These are phyloP conservation scores for Hypsibius dujardini DNA, from an alignment of 1,140 invertebrate genomes.

Conservation along the genomic window DNA sequence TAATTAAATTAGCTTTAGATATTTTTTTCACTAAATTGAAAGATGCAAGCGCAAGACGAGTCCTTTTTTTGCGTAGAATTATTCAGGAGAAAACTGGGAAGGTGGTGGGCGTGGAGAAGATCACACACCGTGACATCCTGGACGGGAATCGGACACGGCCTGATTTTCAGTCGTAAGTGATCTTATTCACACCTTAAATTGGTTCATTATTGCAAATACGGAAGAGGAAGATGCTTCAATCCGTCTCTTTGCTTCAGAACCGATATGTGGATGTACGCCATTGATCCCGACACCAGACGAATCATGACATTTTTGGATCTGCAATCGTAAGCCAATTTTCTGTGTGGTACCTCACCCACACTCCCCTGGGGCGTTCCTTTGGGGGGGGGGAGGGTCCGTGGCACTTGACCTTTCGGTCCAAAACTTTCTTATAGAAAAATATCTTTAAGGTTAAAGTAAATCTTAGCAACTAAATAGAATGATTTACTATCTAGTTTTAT, in stretches of 20 bases:
- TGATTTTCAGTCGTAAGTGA: slow-evolving; percentile 30
- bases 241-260: slow-evolving; percentile 33
- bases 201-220: slow-evolving; percentile 18
- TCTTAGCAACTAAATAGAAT: no score
- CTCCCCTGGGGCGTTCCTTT: slow-evolving; percentile 1
- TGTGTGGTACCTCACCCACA: slow-evolving; percentile 8
- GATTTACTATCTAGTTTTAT: no score
- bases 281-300: slow-evolving; percentile 56
- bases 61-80: slow-evolving; percentile 27
- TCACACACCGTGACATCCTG: slow-evolving; percentile 29
- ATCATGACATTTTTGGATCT: slow-evolving; percentile 55
- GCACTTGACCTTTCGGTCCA: no score
- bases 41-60: no score
- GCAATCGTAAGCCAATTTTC: slow-evolving; percentile 40
- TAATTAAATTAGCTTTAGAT: no score
- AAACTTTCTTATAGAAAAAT: no score
- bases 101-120: slow-evolving; percentile 55
- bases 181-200: background rate
- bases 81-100: slow-evolving; percentile 54
- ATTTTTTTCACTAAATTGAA: no score
- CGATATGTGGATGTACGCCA: slow-evolving; percentile 64
- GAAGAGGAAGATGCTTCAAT: no score
- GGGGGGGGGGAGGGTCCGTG: no score
- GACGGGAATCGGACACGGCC: slow-evolving; percentile 43
- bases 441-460: no score